A percentile compares a stretch with the other conserved stretches of the same genome.
Evolutionary conservation across 2,113 vertebrate genomes (phyloP).

Genomic region (Platysteira castanea): DNA sequence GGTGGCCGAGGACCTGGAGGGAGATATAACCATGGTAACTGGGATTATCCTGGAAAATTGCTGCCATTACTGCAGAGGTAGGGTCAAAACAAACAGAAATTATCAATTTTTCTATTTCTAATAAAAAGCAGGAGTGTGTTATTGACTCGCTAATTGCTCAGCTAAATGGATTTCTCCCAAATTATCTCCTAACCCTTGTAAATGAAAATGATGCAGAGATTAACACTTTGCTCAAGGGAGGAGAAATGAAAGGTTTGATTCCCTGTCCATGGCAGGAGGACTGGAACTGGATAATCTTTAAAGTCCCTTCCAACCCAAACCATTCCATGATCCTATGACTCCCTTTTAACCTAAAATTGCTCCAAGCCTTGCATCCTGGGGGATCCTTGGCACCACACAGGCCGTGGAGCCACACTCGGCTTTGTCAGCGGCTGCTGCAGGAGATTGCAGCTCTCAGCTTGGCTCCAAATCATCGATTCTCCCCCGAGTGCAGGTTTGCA

Average conservation of each 20-base stretch:
- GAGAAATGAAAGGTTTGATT: background rate
- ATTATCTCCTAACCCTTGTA: background rate
- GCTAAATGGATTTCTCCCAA: background rate
- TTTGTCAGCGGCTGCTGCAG: background rate
- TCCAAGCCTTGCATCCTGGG: background rate
- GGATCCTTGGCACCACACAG: background rate
- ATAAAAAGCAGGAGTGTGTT: background rate
- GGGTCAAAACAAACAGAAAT: slow-evolving; percentile 47
- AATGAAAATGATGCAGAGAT: background rate
- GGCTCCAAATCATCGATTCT: background rate
- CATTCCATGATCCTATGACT: background rate
- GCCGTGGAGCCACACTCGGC: background rate
- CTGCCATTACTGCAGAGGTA: background rate
- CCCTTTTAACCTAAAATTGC: background rate
- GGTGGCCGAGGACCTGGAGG: background rate
- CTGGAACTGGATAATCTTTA: background rate
- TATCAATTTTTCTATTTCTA: background rate
- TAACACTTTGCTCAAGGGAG: background rate
- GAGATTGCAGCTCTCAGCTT: background rate
- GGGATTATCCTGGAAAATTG: background rate
- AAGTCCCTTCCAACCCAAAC: background rate
- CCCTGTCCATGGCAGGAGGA: background rate
- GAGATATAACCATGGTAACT: slow-evolving; percentile 20
- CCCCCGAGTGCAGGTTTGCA: background rate
- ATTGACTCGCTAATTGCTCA: background rate